A percentile compares a stretch with the other conserved stretches of the same genome.
Conservation (phyloP, 2,113 vertebrate genomes). For the Piaya cayana region DNA sequence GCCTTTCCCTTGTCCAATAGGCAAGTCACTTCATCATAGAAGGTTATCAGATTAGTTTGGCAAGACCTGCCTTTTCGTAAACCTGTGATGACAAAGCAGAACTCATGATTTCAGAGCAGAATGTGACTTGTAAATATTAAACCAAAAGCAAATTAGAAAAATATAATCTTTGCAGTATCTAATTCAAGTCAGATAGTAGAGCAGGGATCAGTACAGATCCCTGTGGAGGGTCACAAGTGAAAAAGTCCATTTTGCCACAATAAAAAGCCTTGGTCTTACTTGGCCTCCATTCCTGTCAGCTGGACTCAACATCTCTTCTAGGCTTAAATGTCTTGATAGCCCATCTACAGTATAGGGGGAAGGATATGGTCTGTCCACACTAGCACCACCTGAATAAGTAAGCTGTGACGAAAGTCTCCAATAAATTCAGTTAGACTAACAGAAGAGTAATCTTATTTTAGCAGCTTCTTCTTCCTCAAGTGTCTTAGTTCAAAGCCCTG, state of each 20-base stretch:
- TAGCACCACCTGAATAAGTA: fast-evolving
- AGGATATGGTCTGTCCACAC: no score
- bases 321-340: neutral
- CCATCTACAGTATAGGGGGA: no score
- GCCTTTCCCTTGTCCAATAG: no score
- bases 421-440: neutral
- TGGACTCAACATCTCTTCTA: neutral
- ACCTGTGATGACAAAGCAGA: no score
- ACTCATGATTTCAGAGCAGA: neutral
- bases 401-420: neutral
- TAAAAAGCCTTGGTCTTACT: neutral
- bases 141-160: neutral
- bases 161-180: no score
- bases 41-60: no score
- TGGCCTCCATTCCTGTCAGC: neutral
- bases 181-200: neutral
- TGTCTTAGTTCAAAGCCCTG: no score
- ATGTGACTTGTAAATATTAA: neutral
- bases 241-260: neutral
- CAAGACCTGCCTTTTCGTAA: no score
- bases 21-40: no score
- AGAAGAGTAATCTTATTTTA: no score
- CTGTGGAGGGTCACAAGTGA: neutral
- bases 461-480: no score
- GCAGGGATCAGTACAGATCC: neutral